These are phyloP conservation scores for Anguilla anguilla DNA, from an alignment of 2,797 vertebrate species.

Conservation along the genomic window DNA sequence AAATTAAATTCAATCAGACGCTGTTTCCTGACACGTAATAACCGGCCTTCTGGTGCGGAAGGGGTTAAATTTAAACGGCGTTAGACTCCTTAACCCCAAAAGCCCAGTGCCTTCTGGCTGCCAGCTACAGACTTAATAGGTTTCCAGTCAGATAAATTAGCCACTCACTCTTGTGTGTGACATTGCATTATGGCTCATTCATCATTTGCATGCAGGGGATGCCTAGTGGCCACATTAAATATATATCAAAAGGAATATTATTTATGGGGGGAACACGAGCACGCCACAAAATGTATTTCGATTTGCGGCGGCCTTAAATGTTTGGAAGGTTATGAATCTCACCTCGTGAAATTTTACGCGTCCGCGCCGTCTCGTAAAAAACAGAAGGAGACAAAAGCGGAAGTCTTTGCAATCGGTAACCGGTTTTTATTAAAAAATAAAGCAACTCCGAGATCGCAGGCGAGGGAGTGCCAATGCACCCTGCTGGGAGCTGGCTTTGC, in stretches of 20 bases:
- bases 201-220: conserved; percentile 16
- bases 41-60: not conserved
- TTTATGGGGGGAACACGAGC: not conserved
- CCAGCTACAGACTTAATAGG: not conserved
- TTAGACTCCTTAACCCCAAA: conserved; percentile 4
- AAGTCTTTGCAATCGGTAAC: not conserved
- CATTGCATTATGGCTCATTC: not conserved
- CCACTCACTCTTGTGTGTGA: conserved; percentile 8
- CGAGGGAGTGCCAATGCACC: not conserved
- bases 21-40: not conserved
- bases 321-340: not conserved
- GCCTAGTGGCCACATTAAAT: conserved; percentile 11
- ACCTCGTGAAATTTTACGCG: not conserved
- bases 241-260: conserved; percentile 14
- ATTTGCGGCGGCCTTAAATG: not conserved
- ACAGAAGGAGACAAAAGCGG: not conserved
- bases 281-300: not conserved
- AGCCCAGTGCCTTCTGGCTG: not conserved
- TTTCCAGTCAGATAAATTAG: conserved; percentile 13
- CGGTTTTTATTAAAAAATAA: conserved; percentile 15
- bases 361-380: no score
- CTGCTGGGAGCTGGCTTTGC: not conserved
- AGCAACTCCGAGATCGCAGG: not conserved
- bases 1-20: not conserved
- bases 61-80: not conserved